Base-by-base conservation (phyloP, 2,888 invertebrate genomes). In the Plebejus anna region DNA sequence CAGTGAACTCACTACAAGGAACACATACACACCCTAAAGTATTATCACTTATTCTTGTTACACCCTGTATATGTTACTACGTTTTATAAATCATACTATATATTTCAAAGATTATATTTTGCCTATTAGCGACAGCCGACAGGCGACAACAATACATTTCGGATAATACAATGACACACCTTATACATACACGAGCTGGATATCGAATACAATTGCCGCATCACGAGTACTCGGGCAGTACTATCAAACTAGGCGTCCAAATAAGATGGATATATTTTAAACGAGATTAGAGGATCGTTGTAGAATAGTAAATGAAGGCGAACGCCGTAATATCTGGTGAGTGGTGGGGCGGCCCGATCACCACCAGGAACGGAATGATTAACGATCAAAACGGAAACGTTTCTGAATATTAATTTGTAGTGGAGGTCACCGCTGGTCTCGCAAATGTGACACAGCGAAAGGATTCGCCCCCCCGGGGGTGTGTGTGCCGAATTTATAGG, bases 391-490 rank as follows among this genome's bases (percentile, higher is more conserved):
- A 89, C 89, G 89, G 91, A 90, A 93, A 90, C 90, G 90, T 90
- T 91, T 90, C 89, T 89, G 92, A 92, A 94, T 93, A 94, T 94
- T 93, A 94, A 94, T 94, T 92, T 90, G 91, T 91, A 91, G 92
- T 91, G 89, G 89, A 91, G 91, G 92, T 92, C 92, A 91, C 90
- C 89, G 84, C 84, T 85, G 88, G 86, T 86, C 82, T 88, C 87
- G 89, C 91, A 88, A 92, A 91, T 92, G 93, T 92, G 93, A 93
- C 93, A 92, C 87, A 88, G 85, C 90, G 92, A 92, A 93, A 92
- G 93, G 93, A 92, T 92, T 92, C 92, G 90, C 87, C 86, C 82
- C 89, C 86, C 89, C 87, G 87, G 87, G 93, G 93, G 92, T 90
- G 94, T 93, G 90, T 94, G 94, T 93, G 91, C 91, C 90, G 55